These are phyloP conservation scores for Sinhomidia bicolor DNA, from an alignment of 2,888 invertebrate genomes.

Conservation along the genomic window DNA sequence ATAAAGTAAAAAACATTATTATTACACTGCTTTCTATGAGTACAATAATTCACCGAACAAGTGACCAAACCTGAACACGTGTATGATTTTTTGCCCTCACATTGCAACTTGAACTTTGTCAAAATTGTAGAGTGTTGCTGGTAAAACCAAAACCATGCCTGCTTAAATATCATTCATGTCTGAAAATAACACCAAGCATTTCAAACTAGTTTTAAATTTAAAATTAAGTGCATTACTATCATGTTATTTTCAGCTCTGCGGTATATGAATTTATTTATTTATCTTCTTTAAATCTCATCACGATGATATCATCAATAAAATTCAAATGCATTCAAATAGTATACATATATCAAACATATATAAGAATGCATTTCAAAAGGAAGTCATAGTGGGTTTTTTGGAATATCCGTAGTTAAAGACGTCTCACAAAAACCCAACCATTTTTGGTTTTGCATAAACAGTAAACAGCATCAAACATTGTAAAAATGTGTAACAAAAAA, in stretches of 20 bases:
- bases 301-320: not conserved
- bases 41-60: not conserved
- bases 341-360: not conserved
- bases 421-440: not conserved
- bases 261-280: not conserved
- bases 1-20: not conserved
- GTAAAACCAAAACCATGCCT: slow-evolving; percentile 23
- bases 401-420: slow-evolving; percentile 17
- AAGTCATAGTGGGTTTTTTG: not conserved
- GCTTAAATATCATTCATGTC: not conserved
- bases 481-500: not conserved
- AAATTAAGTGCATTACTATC: not conserved
- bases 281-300: not conserved
- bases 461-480: not conserved
- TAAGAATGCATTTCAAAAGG: not conserved
- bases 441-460: not conserved
- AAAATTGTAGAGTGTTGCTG: not conserved
- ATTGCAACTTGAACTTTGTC: slow-evolving; percentile 20
- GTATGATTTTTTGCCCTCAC: not conserved
- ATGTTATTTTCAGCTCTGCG: not conserved
- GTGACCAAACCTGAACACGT: not conserved
- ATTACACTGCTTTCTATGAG: not conserved
- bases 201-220: not conserved
- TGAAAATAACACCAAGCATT: not conserved
- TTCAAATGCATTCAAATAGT: not conserved